Evolutionary conservation across 2,797 vertebrate species (phyloP), one percentile per base, ranked within the genome.

Genomic region (Alcedo atthis): DNA sequence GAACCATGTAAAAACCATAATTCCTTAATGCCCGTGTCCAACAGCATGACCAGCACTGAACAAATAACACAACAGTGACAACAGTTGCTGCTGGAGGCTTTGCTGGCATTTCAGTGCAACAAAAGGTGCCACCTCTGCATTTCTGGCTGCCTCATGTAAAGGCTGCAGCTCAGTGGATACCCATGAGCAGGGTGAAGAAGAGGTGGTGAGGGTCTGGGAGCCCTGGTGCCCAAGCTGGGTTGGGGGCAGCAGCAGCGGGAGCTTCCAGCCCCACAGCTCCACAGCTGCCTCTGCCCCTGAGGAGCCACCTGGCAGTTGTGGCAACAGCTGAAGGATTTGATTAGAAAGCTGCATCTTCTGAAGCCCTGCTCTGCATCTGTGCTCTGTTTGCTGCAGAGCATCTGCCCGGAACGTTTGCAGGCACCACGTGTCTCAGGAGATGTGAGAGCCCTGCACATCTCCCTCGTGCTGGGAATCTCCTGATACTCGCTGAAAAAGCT

Each of bases 311-410:
- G 59, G 58, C 85, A 87, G 58, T 77, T 64, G 37, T 5, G 2
- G 26, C 40, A 73, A 12, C 67, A 94, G 93, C 91, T 80, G 74
- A 59, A n/a, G 55, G n/a, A 30, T 64, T 91, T 68, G 45, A 17
- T 48, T 53, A 62, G 70, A 81, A 70, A 92, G 35, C 61, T 48
- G 70, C 0, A 0, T 86, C 88, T 90, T 64, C 77, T 43, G 77
- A 58, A 88, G 43, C 32, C 32, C 12, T 0, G 0, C 58, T 86
- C 77, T 35, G 32, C 2, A 2, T 33, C 43, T 89, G 64, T 59
- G 69, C 69, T 74, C 64, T 64, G 46, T 51, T 70, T 73, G 25
- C 79, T 61, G 58, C 35, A 66, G 53, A 77, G 54, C 6, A 3
- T 77, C 71, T 90, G 57, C 81, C 49, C 63, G 37, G 61, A 61